Evolutionary conservation across 2,113 vertebrate species (phyloP).

Genomic region (Syrrhaptes paradoxus): DNA sequence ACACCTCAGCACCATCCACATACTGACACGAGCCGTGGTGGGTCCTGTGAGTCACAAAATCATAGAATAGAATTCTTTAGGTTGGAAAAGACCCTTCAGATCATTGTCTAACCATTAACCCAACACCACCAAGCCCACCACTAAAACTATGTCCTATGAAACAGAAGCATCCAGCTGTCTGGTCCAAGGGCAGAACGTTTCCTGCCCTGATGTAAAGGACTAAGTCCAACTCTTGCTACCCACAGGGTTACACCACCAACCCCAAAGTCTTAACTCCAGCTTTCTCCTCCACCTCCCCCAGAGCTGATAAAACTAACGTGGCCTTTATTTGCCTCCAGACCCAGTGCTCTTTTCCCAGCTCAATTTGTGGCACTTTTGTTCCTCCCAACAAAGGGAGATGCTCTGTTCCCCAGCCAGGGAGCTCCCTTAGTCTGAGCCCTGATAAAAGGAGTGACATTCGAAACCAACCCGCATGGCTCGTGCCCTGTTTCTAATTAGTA

Average conservation of each 20-base stretch:
- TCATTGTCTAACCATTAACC: not conserved
- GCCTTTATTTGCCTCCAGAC: not conserved
- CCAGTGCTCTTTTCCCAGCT: not conserved
- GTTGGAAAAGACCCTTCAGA: not conserved
- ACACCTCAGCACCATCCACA: not conserved
- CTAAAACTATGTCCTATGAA: not conserved
- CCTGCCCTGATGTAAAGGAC: not conserved
- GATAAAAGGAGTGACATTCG: not conserved
- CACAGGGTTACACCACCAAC: not conserved
- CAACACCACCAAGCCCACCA: not conserved
- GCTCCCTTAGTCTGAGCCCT: not conserved
- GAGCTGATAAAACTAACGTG: not conserved
- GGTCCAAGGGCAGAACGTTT: not conserved
- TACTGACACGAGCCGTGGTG: rapidly evolving
- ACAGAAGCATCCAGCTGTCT: not conserved
- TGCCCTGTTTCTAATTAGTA: conserved; percentile 59
- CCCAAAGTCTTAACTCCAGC: not conserved
- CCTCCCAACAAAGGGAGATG: not conserved
- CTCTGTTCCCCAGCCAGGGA: conserved; percentile 16
- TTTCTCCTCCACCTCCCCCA: not conserved
- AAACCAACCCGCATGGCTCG: conserved; percentile 6
- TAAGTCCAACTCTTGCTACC: not conserved
- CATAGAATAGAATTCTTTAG: too few relatives aligned
- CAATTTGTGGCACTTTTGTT: not conserved
- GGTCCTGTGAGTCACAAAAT: not conserved